A percentile compares a stretch with the other conserved stretches of the same genome.
These are phyloP conservation scores for Pachyramphus minor DNA, from an alignment of 2,113 vertebrate genomes.

Conservation along the genomic window DNA sequence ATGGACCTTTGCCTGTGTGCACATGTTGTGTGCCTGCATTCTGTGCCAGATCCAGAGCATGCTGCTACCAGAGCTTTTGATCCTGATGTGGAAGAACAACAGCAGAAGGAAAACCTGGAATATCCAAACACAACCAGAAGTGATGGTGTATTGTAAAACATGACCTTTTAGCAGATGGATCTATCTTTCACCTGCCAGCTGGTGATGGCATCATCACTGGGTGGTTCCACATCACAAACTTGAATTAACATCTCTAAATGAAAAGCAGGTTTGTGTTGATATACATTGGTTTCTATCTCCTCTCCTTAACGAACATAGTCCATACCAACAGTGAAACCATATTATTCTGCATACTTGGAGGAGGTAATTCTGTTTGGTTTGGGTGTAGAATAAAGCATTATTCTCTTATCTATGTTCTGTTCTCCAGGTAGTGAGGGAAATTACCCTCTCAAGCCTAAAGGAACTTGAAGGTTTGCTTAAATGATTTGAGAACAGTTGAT, in stretches of 20 bases:
- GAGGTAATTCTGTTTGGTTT: background rate
- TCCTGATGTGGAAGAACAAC: background rate
- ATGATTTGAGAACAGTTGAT: background rate
- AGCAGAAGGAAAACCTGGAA: background rate
- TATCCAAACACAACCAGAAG: background rate
- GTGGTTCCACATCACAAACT: background rate
- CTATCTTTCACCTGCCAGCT: background rate
- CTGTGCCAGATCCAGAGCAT: background rate
- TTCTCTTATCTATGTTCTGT: background rate
- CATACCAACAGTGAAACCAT: background rate
- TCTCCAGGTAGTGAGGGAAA: background rate
- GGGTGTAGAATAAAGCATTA: background rate
- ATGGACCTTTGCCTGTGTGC: background rate
- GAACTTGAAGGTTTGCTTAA: background rate
- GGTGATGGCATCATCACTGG: accelerated
- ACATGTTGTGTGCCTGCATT: too few relatives aligned
- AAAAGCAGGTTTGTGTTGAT: background rate
- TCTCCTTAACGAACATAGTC: accelerated
- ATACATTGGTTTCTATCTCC: accelerated
- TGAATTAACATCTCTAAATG: background rate
- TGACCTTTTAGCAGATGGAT: background rate
- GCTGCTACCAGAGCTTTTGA: background rate
- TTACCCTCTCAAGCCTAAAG: background rate
- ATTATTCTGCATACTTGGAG: accelerated
- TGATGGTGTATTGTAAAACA: background rate